Base-by-base conservation (phyloP, 53 echinoderm and acorn worm genomes). In the Hippasteria phrygiana region DNA sequence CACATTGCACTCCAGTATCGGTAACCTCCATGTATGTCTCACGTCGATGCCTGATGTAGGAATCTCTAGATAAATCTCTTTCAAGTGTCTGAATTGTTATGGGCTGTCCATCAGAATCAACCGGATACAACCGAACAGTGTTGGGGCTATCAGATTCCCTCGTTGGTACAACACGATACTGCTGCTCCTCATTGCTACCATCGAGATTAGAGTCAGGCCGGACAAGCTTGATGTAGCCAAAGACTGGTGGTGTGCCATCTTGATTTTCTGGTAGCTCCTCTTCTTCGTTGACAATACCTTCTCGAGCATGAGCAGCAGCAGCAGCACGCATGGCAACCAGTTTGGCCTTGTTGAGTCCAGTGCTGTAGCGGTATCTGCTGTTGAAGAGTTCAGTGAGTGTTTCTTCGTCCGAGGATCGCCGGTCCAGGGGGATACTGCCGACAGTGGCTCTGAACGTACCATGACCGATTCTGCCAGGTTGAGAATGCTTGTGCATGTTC, bases 201-300 rank as follows among this genome's bases (percentile, higher is more conserved):
- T 63, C 45, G 4, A 3, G 4, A 3, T 3, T 16, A 13, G 90
- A 81, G 14, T 90, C 90, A 0, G 90, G 90, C 43, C 72, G 39
- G 12, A 82, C 73, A 20, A 90, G 90, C 77, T 82, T 90, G 17
- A 90, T 90, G 73, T 81, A 90, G 17, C 90, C 90, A 34, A 90
- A 27, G 72, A 81, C 65, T 56, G 73, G 71, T 36, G 78, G 54
- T n/a, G 8, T 37, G 43, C 24, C 71, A 29, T 69, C 81, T 40
- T 18, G 62, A 16, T 40, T 33, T 31, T 88, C 66, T 26, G 70
- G 12, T 16, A 24, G 36, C 11, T 64, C n/a, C n/a, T n/a, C 88
- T 42, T 75, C 75, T 73, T 90, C 90, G 18, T 40, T 50, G 51
- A 89, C 31, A n/a, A 74, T 82, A 2, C 46, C 50, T 40, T 82